phyloP scores from a whole-genome alignment of 1,140 invertebrate species.

The Caenorhabditis brenneri region DNA sequence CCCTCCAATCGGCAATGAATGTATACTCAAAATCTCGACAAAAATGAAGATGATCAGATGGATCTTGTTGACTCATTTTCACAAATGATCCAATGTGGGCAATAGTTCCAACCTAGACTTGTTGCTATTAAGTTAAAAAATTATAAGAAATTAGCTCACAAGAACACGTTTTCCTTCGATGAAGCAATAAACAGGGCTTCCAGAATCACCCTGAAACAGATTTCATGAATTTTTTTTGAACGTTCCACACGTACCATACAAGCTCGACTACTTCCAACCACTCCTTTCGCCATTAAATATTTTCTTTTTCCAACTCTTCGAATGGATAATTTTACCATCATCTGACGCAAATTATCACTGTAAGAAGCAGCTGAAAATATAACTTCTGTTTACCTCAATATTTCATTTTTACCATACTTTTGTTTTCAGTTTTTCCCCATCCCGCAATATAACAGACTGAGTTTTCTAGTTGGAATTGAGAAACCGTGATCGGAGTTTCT shows the following conservation, averaged over 20 bases:
- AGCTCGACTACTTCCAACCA: background rate
- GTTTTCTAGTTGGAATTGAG: background rate
- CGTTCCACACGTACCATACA: slow-evolving; percentile 7
- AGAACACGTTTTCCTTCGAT: background rate
- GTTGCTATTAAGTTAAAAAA: background rate
- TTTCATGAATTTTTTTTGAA: background rate
- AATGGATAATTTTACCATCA: background rate
- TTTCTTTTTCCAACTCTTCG: slow-evolving; percentile 9
- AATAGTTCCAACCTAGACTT: background rate
- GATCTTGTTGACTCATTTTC: slow-evolving; percentile 19
- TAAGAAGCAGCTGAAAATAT: background rate
- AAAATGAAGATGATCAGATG: background rate
- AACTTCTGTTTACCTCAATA: too few species aligned
- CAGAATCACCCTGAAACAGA: slow-evolving; percentile 10
- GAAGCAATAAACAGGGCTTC: slow-evolving; percentile 15
- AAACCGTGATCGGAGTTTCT: background rate
- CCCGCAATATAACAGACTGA: background rate
- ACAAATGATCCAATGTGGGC: background rate
- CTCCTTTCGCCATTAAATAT: background rate
- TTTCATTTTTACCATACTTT: background rate
- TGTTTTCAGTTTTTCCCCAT: slow-evolving; percentile 21
- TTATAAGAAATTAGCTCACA: background rate
- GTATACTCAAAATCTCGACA: slow-evolving; percentile 16
- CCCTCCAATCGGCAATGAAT: slow-evolving; percentile 18
- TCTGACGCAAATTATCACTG: background rate